phyloP scores from a whole-genome alignment of 92 coral and sea anemone species.

The Epizoanthus illoricatus region DNA sequence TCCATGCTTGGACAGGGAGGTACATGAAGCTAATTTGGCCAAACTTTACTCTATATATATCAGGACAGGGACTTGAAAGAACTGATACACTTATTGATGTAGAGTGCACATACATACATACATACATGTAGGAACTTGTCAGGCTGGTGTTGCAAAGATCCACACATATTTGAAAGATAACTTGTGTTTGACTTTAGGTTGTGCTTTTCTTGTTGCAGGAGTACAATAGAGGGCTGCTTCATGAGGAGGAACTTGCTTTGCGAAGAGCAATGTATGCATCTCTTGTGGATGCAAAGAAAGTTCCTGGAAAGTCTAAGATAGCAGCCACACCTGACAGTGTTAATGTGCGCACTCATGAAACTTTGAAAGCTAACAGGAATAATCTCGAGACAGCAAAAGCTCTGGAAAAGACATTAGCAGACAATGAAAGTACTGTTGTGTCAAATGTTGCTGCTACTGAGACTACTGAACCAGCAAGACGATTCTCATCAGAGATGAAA shows the following conservation, averaged over 20 bases:
- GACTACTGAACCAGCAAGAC: slow-evolving; percentile 1
- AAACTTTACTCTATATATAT: too few relatives aligned
- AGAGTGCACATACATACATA: too few relatives aligned
- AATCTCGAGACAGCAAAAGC: neutral
- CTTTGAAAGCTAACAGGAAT: neutral
- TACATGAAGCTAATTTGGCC: too few relatives aligned
- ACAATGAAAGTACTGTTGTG: neutral
- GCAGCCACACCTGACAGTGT: neutral
- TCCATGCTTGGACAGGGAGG: too few relatives aligned
- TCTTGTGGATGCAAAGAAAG: slow-evolving; percentile 64
- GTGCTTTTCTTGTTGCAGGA: slow-evolving; percentile 55
- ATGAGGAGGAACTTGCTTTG: slow-evolving; percentile 91
- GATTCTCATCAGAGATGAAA: slow-evolving; percentile 39
- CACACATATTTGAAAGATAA: too few relatives aligned
- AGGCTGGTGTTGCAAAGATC: too few relatives aligned
- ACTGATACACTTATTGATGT: too few relatives aligned
- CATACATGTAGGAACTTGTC: too few relatives aligned
- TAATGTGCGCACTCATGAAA: neutral
- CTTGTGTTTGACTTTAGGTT: too few relatives aligned
- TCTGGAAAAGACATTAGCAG: neutral
- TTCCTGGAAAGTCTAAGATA: slow-evolving; percentile 25
- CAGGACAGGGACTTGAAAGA: too few relatives aligned
- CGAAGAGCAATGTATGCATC: slow-evolving; percentile 96
- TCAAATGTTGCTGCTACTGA: neutral
- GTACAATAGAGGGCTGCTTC: slow-evolving; percentile 89